phyloP scores from a whole-genome alignment of 2,888 invertebrate species.

The Sesamia inferens region DNA sequence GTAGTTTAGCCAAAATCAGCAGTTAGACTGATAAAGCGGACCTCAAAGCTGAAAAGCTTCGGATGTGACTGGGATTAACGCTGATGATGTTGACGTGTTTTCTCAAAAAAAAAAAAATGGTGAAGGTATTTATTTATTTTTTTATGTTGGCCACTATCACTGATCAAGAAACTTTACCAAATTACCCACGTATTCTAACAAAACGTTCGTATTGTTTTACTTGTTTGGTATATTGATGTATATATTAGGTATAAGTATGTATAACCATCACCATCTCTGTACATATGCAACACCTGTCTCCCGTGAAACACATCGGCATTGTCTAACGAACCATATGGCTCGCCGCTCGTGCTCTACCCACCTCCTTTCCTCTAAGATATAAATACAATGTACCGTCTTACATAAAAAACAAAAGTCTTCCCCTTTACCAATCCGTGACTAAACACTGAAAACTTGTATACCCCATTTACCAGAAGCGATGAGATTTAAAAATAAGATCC shows the following conservation, averaged over 20 bases:
- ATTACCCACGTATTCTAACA: background rate
- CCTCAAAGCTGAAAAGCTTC: too few relatives aligned
- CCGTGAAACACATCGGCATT: slow-evolving; percentile 74
- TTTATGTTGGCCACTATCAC: background rate
- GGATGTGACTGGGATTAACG: too few relatives aligned
- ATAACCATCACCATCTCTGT: slow-evolving; percentile 39
- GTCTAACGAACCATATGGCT: slow-evolving; percentile 86
- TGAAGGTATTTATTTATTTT: background rate
- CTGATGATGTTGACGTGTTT: slow-evolving; percentile 13
- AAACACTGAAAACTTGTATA: slow-evolving; percentile 82
- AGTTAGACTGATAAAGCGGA: too few relatives aligned
- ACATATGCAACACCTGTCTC: slow-evolving; percentile 74
- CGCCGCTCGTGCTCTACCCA: slow-evolving; percentile 79
- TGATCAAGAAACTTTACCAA: background rate
- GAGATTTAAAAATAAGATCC: slow-evolving; percentile 87
- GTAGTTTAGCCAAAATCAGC: too few relatives aligned
- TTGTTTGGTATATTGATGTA: slow-evolving; percentile 48
- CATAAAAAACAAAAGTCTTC: slow-evolving; percentile 79
- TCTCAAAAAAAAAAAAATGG: background rate
- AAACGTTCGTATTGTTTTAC: slow-evolving; percentile 15
- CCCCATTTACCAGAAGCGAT: slow-evolving; percentile 81
- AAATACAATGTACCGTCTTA: slow-evolving; percentile 73
- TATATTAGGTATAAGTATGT: slow-evolving; percentile 40
- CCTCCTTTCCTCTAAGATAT: slow-evolving; percentile 72
- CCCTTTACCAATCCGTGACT: slow-evolving; percentile 85